These are phyloP conservation scores for Zophobas morio DNA, from an alignment of 1,140 invertebrate species.

Conservation along the genomic window DNA sequence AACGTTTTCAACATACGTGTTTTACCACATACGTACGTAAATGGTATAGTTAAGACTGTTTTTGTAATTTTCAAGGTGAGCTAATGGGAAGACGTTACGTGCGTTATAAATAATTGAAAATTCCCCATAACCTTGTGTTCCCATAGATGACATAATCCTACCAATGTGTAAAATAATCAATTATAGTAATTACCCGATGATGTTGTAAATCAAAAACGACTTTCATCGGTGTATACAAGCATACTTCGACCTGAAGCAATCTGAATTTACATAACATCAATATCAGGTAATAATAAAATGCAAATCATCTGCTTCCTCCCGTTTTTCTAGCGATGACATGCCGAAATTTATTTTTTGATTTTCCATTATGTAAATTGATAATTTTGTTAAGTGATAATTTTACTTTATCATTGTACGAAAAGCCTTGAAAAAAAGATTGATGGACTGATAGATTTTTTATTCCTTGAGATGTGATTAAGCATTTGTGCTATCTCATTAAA, in stretches of 20 bases:
- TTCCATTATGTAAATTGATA: slow-evolving; percentile 28
- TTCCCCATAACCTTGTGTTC: slow-evolving; percentile 12
- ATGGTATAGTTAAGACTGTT: slow-evolving; percentile 21
- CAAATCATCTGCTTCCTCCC: slow-evolving; percentile 12
- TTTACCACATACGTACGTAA: slow-evolving; percentile 10
- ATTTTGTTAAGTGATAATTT: slow-evolving; percentile 12
- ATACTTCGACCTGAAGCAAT: slow-evolving; percentile 10
- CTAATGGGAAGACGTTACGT: slow-evolving; percentile 23
- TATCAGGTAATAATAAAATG: slow-evolving; percentile 4
- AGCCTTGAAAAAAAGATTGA: slow-evolving; percentile 1
- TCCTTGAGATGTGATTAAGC: not conserved
- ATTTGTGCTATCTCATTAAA: slow-evolving; percentile 12
- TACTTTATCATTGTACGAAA: slow-evolving; percentile 9
- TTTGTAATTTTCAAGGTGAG: slow-evolving; percentile 41
- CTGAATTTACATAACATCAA: slow-evolving; percentile 23
- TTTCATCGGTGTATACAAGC: not conserved
- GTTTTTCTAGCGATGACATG: slow-evolving; percentile 16
- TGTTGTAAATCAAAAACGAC: slow-evolving; percentile 6
- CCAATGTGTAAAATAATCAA: slow-evolving; percentile 25
- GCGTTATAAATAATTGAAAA: slow-evolving; percentile 18
- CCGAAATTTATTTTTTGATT: slow-evolving; percentile 13
- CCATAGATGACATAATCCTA: slow-evolving; percentile 12
- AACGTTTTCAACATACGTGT: slow-evolving; percentile 22
- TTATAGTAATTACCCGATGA: slow-evolving; percentile 20
- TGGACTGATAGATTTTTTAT: slow-evolving; percentile 23